Percentiles rank a stretch among this genome's conserved stretches.
Evolutionary conservation across 1,140 invertebrate genomes (phyloP).

Genomic region (Zaprionus ornatus): DNA sequence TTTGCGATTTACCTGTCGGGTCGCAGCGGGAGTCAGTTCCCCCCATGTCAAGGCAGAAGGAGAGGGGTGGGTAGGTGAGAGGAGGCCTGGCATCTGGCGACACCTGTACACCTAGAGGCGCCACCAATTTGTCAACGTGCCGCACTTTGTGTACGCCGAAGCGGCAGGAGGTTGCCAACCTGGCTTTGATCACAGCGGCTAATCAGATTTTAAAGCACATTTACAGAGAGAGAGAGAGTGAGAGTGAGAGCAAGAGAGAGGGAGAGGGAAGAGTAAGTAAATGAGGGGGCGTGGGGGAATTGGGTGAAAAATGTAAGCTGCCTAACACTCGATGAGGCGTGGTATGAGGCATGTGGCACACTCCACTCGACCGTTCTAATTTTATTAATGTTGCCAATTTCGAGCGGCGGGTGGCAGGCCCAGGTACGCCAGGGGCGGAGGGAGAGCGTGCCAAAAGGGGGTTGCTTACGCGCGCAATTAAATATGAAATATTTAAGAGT

Average conservation of each 20-base stretch:
- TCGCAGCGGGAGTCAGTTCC: background rate
- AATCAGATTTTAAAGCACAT: conserved; percentile 71
- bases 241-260: conserved; percentile 6
- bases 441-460: background rate
- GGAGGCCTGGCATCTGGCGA: background rate
- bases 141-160: background rate
- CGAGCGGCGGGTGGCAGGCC: conserved; percentile 48
- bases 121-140: conserved; percentile 23
- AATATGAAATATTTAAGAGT: conserved; percentile 80
- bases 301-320: conserved; percentile 58
- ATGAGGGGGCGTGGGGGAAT: conserved; percentile 30
- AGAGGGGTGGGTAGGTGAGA: background rate
- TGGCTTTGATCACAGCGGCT: conserved; percentile 68
- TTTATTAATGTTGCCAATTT: conserved; percentile 82
- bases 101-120: conserved; percentile 35
- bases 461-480: conserved; percentile 78
- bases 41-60: background rate
- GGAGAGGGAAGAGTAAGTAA: background rate
- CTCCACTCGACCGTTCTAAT: conserved; percentile 54
- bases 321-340: conserved; percentile 19
- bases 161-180: background rate
- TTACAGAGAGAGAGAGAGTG: conserved; percentile 28
- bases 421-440: background rate
- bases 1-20: conserved; percentile 13
- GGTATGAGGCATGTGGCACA: conserved; percentile 23